Evolutionary conservation across 2,888 invertebrate species (phyloP), one percentile per base, ranked within the genome.

Genomic region (Calameuta pallipes): DNA sequence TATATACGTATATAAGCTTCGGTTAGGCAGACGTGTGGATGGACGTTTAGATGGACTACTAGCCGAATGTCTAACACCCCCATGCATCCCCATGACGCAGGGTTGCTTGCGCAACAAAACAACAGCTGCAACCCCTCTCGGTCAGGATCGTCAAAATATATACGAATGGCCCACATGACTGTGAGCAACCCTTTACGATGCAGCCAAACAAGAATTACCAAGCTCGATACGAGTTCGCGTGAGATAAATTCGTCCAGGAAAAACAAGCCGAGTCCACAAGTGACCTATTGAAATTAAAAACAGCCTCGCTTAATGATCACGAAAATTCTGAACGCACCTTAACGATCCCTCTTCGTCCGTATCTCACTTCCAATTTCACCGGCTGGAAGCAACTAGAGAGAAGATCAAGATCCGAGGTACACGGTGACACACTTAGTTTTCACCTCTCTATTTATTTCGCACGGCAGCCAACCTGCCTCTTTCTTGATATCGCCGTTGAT

Each of bases 51-150:
- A 88, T 85, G 86, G 83, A 85, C 85, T 80, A 15, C 41, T 4
- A 41, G 41, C 6, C 41, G 41, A 41, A 41, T 1, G 81, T 82
- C 83, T 83, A 80, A 86, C 88, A 85, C 87, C 87, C 89, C 86
- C 88, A 82, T 84, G 84, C 82, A 85, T 86, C 85, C 86, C 87
- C 76, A 79, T 79, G 69, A 74, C 78, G 82, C 82, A 81, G 81
- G 80, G 83, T 83, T 82, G 87, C 85, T 91, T 90, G 88, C 90
- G 90, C 88, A 87, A 89, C 90, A 91, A 90, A 90, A 91, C 91
- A 91, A 91, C 91, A 91, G 90, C 91, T 90, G 91, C 88, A 84
- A 80, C 83, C 80, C 82, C 81, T 41, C 41, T 80, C 80, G 83
- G 80, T 78, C 81, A 76, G 82, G 83, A 86, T 87, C 87, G 86